These are phyloP conservation scores for Aix galericulata DNA, from an alignment of 2,113 vertebrate genomes.

Conservation along the genomic window DNA sequence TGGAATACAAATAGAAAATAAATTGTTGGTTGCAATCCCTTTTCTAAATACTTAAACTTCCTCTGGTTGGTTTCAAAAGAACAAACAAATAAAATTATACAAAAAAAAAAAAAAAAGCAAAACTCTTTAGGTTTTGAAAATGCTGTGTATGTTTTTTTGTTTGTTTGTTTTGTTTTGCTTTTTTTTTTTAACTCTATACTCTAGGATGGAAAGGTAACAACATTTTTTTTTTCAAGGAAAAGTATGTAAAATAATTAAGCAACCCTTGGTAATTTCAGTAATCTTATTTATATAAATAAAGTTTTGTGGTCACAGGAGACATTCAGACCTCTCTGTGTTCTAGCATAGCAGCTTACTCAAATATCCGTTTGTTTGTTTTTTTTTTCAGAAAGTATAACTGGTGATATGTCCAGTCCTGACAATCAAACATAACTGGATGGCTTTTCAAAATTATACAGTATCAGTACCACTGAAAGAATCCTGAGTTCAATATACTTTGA, in stretches of 20 bases:
- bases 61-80: not conserved
- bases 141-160: not conserved
- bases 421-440: fast-evolving
- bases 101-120: not conserved
- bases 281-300: not conserved
- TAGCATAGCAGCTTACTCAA: not conserved
- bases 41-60: not conserved
- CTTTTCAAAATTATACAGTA: not conserved
- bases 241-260: not conserved
- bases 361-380: not conserved
- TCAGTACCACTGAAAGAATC: not conserved
- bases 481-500: not conserved
- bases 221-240: not conserved
- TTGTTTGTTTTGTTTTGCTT: too few species aligned
- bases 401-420: not conserved
- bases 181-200: not conserved
- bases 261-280: not conserved
- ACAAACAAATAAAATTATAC: not conserved
- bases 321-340: not conserved
- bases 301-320: not conserved
- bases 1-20: not conserved
- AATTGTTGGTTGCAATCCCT: not conserved
- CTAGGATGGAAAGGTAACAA: not conserved
- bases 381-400: not conserved
- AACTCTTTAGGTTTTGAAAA: not conserved